Evolutionary conservation across 2,888 invertebrate genomes (phyloP).

Genomic region (Lasioglossum lativentre): DNA sequence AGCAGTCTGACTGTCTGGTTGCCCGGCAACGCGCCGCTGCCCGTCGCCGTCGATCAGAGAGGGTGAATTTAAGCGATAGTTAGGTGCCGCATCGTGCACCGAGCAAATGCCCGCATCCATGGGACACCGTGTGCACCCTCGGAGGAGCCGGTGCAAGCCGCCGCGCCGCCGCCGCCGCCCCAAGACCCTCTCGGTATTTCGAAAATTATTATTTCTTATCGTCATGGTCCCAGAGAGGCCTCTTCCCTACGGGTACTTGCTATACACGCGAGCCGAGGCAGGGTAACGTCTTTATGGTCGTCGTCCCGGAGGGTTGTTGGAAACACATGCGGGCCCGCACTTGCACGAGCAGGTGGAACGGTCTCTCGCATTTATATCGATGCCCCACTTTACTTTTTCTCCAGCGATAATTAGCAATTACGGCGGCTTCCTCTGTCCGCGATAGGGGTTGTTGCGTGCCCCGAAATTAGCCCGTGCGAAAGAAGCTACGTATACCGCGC

Average conservation of each 20-base stretch:
- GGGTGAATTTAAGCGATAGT: slow-evolving; percentile 72
- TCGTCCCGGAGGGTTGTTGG: not conserved
- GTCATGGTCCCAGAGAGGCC: not conserved
- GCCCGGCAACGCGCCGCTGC: slow-evolving; percentile 80
- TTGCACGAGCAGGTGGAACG: slow-evolving; percentile 6
- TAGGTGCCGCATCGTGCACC: slow-evolving; percentile 61
- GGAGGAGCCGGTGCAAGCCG: not conserved
- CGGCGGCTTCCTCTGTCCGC: not conserved
- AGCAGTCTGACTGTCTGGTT: slow-evolving; percentile 81
- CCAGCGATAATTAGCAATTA: slow-evolving; percentile 2
- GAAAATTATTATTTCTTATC: not conserved
- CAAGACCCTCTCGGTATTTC: not conserved
- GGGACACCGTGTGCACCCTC: no score
- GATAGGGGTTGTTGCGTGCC: not conserved
- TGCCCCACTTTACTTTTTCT: not conserved
- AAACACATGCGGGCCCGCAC: not conserved
- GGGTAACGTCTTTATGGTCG: not conserved
- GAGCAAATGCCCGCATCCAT: slow-evolving; percentile 50
- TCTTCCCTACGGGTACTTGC: not conserved
- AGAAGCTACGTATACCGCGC: not conserved
- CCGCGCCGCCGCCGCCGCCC: no score
- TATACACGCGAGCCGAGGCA: not conserved
- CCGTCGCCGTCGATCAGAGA: slow-evolving; percentile 74
- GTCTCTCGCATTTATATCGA: not conserved
- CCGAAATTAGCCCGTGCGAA: not conserved